Evolutionary conservation across 1,140 invertebrate genomes (phyloP).

Genomic region (Epicauta chinensis): DNA sequence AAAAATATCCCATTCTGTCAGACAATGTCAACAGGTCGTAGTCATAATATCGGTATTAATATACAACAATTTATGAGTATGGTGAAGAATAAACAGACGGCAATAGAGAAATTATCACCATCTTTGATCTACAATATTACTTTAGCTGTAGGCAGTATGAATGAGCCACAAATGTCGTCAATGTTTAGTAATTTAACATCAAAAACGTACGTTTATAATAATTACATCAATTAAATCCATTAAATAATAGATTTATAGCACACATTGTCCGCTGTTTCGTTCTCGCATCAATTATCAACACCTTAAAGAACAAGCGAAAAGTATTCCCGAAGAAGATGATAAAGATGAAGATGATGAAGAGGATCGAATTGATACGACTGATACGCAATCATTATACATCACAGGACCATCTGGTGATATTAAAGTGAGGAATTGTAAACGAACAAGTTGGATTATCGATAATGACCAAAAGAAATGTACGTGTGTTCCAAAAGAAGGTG

Average conservation of each 20-base stretch:
- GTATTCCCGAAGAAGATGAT: conserved; percentile 33
- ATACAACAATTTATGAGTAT: conserved; percentile 51
- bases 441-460: conserved; percentile 27
- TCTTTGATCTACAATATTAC: conserved; percentile 41
- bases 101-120: conserved; percentile 36
- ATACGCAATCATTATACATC: conserved; percentile 10
- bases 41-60: conserved; percentile 52
- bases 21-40: conserved; percentile 47
- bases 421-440: conserved; percentile 22
- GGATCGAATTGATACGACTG: conserved; percentile 5
- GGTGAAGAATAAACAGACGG: conserved; percentile 45
- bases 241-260: not conserved
- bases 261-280: conserved; percentile 33
- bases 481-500: conserved; percentile 25
- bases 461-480: conserved; percentile 31
- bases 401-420: conserved; percentile 32
- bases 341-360: conserved; percentile 22
- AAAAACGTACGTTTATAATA: no score
- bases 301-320: conserved; percentile 37
- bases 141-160: conserved; percentile 36
- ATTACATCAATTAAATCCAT: no score
- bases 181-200: not conserved
- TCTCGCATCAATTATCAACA: conserved; percentile 33
- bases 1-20: conserved; percentile 51
- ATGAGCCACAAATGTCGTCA: conserved; percentile 28